phyloP scores from a whole-genome alignment of 2,888 invertebrate species.

The Macrosoma leucophasiata region DNA sequence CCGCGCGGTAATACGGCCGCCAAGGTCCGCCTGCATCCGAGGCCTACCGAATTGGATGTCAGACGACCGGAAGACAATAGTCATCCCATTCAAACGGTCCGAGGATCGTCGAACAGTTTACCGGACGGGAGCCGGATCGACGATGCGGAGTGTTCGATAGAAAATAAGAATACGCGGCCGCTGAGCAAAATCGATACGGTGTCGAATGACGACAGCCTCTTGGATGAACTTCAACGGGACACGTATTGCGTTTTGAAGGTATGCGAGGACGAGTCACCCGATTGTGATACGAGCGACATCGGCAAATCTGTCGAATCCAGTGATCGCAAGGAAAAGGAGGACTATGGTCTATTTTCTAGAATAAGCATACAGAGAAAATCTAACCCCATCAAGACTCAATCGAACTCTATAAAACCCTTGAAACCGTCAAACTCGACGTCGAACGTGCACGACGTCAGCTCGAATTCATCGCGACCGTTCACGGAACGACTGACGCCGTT shows the following conservation, averaged over 20 bases:
- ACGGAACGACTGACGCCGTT: constrained; percentile 66
- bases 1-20: constrained; percentile 38
- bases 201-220: constrained; percentile 61
- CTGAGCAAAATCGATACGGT: constrained; percentile 32
- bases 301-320: constrained; percentile 29
- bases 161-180: constrained; percentile 22
- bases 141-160: constrained; percentile 18
- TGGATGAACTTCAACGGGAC: constrained; percentile 61
- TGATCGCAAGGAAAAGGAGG: constrained; percentile 32
- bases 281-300: constrained; percentile 21
- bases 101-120: constrained; percentile 45
- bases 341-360: constrained; percentile 53
- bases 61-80: constrained; percentile 82
- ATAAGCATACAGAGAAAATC: constrained; percentile 63
- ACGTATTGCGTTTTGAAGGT: constrained; percentile 60
- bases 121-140: constrained; percentile 24
- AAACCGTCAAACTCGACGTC: constrained; percentile 66
- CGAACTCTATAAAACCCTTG: constrained; percentile 43
- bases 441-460: constrained; percentile 59
- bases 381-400: constrained; percentile 57
- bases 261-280: constrained; percentile 51
- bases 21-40: constrained; percentile 30
- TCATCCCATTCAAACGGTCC: constrained; percentile 56
- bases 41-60: constrained; percentile 69
- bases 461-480: constrained; percentile 48